Conservation (phyloP, 53 echinoderm and acorn worm species). For the Mesocentrotus franciscanus region DNA sequence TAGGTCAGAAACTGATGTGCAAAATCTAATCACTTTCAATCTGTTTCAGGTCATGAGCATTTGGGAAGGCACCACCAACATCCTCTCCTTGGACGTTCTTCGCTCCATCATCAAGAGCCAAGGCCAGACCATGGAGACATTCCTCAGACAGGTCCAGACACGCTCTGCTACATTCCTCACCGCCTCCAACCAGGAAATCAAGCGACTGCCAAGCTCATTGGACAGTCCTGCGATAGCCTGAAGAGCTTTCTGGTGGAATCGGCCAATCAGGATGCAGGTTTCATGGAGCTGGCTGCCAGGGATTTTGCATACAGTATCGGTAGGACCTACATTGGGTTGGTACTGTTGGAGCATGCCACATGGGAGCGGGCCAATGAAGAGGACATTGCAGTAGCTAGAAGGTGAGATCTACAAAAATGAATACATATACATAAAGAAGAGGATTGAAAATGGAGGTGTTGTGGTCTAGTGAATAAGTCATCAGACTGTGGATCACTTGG, state of each 20-base stretch:
- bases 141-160: slow-evolving; percentile 77
- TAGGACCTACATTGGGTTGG: slow-evolving; percentile 82
- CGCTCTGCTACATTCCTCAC: slow-evolving; percentile 59
- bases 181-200: slow-evolving; percentile 53
- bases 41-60: slow-evolving; percentile 85
- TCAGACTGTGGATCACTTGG: too few relatives aligned
- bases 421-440: too few relatives aligned
- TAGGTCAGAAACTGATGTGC: background rate
- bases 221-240: slow-evolving; percentile 33
- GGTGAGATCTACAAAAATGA: slow-evolving; percentile 63
- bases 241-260: slow-evolving; percentile 39
- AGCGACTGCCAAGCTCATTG: slow-evolving; percentile 53
- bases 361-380: slow-evolving; percentile 75
- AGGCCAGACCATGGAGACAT: slow-evolving; percentile 78
- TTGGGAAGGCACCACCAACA: slow-evolving; percentile 98
- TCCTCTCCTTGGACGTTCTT: slow-evolving; percentile 87
- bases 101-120: slow-evolving; percentile 83
- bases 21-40: background rate
- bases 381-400: slow-evolving; percentile 77
- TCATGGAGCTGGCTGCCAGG: slow-evolving; percentile 84
- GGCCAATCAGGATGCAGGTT: slow-evolving; percentile 63
- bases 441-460: too few relatives aligned
- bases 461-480: too few relatives aligned
- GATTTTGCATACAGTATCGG: slow-evolving; percentile 91
- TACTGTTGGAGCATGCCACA: slow-evolving; percentile 87